Evolutionary conservation across 2,888 invertebrate genomes (phyloP), one percentile per base, ranked within the genome.

Genomic region (Ochlodes sylvanus): DNA sequence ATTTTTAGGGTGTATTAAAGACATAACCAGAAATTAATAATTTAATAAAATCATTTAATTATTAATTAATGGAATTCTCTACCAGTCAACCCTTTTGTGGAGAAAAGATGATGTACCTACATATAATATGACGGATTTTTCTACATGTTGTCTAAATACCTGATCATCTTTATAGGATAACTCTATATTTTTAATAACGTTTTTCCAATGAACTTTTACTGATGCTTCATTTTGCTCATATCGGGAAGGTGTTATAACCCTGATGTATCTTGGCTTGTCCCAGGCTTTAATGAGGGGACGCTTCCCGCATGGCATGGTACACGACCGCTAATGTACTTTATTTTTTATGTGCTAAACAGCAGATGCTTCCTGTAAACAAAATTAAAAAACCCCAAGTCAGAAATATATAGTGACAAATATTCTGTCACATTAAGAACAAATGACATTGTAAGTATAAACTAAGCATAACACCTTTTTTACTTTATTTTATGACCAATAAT

Each of bases 181-280:
- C 73, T 92, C 93, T 75, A 92, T 75, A 56, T 84, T 83, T n/a
- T 73, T 77, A 14, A 89, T 73, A 15, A 91, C 90, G 70, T 88
- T 88, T 67, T 76, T 86, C 92, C 93, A 93, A 69, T 93, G 92
- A 47, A 77, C 73, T 79, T 90, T 93, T 3, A 92, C 92, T 1
- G 89, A 88, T 0, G 81, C 83, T 72, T 91, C 92, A 58, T 88
- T 92, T 71, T 90, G 81, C 71, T 93, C 88, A 68, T 90, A 92
- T 1, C 80, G 84, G 15, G 93, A 93, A 15, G 86, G 84, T 44
- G 78, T 90, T 9, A 91, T 78, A 27, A 82, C 78, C 60, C 77
- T 77, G 41, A 92, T 70, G 0, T 78, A 69, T 72, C 77, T 83
- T 7, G 88, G 84, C 67, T 79, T 87, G 52, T 90, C 88, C 93